Evolutionary conservation across 2,888 invertebrate genomes (phyloP).

Genomic region (Polydrusus cervinus): DNA sequence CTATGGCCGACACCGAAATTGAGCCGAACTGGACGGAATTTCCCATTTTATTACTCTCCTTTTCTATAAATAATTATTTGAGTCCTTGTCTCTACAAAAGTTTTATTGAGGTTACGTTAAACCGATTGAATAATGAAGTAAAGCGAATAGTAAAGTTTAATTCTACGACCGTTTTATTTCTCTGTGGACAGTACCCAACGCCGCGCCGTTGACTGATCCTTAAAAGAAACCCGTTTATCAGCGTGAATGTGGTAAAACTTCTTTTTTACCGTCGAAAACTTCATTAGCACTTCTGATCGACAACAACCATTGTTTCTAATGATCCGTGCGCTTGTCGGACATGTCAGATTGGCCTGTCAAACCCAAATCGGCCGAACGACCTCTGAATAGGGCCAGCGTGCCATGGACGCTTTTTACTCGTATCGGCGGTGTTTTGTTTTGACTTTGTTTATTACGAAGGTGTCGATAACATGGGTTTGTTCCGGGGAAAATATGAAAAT

Average conservation of each 20-base stretch:
- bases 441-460: constrained; percentile 4
- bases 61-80: too few relatives aligned
- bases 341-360: constrained; percentile 31
- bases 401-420: not conserved
- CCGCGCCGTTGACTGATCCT: too few relatives aligned
- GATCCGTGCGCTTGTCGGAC: constrained; percentile 19
- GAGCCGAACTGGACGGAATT: too few relatives aligned
- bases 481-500: not conserved
- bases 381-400: too few relatives aligned
- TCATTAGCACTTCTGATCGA: constrained; percentile 29
- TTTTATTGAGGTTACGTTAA: too few relatives aligned
- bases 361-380: constrained; percentile 26
- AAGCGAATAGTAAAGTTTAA: too few relatives aligned
- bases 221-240: not conserved
- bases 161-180: too few relatives aligned
- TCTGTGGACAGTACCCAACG: too few relatives aligned
- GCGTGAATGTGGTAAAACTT: not conserved
- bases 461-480: not conserved
- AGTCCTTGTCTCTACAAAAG: too few relatives aligned
- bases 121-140: too few relatives aligned
- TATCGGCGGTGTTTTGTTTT: constrained; percentile 1
- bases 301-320: constrained; percentile 24
- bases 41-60: too few relatives aligned
- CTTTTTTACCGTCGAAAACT: constrained; percentile 11
- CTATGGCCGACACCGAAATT: too few relatives aligned